A percentile compares a stretch with the other conserved stretches of the same genome.
Conservation (phyloP, 2,113 vertebrate genomes). For the Ctenodactylus gundi region DNA sequence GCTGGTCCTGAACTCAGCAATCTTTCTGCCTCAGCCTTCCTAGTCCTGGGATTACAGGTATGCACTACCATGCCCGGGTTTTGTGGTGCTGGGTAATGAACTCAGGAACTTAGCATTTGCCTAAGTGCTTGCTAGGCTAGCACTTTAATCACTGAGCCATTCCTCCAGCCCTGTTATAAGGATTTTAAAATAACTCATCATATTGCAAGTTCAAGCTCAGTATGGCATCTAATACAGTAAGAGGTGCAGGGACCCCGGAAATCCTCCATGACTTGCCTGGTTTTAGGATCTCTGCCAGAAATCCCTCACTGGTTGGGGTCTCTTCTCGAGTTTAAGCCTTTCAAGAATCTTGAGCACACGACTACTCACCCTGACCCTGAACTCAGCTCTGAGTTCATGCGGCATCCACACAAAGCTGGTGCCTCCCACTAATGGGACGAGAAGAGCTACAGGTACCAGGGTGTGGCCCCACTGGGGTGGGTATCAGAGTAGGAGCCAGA, state of each 20-base stretch:
- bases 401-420: not conserved
- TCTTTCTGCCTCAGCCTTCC: not conserved
- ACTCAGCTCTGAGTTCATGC: not conserved
- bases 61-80: too few species aligned
- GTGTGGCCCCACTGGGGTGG: too few species aligned
- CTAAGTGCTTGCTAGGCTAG: too few species aligned
- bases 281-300: not conserved
- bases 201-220: too few species aligned
- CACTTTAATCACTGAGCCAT: too few species aligned
- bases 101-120: too few species aligned
- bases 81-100: too few species aligned
- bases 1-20: not conserved
- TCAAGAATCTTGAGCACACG: rapidly evolving
- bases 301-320: not conserved
- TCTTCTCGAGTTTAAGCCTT: not conserved
- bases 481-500: not conserved
- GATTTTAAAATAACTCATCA: too few species aligned
- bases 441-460: rapidly evolving
- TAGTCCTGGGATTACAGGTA: not conserved
- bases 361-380: not conserved
- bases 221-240: too few species aligned
- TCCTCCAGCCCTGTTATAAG: too few species aligned
- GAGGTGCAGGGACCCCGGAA: not conserved
- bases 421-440: rapidly evolving
- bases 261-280: not conserved